These are phyloP conservation scores for Nudaria mundana DNA, from an alignment of 2,888 invertebrate genomes.

Conservation along the genomic window DNA sequence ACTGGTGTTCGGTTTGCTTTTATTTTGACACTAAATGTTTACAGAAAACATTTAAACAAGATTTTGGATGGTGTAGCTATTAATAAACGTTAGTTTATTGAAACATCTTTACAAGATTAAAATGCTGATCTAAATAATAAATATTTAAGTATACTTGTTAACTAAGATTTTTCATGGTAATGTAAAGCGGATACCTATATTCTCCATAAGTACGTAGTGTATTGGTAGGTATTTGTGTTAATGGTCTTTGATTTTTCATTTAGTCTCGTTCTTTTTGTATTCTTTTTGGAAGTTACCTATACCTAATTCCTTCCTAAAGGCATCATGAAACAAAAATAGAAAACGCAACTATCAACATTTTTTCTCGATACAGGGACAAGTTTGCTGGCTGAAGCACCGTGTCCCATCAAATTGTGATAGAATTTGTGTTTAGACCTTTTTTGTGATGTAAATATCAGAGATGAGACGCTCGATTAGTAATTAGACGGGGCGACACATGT, in stretches of 20 bases:
- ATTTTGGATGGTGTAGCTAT: conserved; percentile 25
- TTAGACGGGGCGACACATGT: conserved; percentile 77
- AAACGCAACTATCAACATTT: neutral
- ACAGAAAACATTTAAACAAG: conserved; percentile 26
- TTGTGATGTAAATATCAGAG: conserved; percentile 51
- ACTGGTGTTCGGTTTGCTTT: conserved; percentile 50
- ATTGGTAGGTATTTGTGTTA: no score
- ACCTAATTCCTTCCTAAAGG: no score
- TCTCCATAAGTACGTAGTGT: no score
- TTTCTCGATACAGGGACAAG: neutral
- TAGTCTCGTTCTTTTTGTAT: no score
- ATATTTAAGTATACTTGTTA: no score
- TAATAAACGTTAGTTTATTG: conserved; percentile 21
- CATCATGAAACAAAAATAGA: no score
- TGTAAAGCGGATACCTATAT: no score
- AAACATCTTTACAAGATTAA: conserved; percentile 4
- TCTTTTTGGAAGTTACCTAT: no score
- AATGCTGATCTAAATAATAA: conserved; percentile 7
- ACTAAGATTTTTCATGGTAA: conserved; percentile 7
- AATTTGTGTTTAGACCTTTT: conserved; percentile 65
- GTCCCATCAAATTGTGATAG: conserved; percentile 60
- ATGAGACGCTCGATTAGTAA: conserved; percentile 75
- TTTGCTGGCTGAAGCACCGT: conserved; percentile 64
- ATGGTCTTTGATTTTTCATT: no score
- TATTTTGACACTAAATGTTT: conserved; percentile 50